Evolutionary conservation across 2,797 vertebrate species (phyloP).

Genomic region (Helostoma temminkii): DNA sequence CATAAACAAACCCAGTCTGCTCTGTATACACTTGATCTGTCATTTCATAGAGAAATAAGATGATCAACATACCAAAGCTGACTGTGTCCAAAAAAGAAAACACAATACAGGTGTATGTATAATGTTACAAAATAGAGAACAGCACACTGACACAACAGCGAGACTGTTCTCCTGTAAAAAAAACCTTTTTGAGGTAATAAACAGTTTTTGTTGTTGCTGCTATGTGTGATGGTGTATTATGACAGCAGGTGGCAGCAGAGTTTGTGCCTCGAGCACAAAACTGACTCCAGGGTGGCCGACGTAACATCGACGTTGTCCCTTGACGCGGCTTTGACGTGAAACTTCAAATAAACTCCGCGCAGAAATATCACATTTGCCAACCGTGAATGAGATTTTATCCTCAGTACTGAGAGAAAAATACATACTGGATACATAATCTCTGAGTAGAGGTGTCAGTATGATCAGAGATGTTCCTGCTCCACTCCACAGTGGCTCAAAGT

Average conservation of each 20-base stretch:
- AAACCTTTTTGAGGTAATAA: no score
- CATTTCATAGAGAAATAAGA: no score
- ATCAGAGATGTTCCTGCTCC: constrained; percentile 4
- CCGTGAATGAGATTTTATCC: not conserved
- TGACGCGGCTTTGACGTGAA: constrained; percentile 35
- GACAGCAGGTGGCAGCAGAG: constrained; percentile 76
- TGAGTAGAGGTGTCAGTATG: constrained; percentile 1
- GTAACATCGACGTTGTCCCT: constrained; percentile 50
- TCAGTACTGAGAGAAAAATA: not conserved
- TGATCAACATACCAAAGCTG: no score
- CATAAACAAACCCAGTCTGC: no score
- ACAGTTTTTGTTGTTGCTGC: no score
- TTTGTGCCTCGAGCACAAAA: constrained; percentile 17
- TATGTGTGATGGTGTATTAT: constrained; percentile 7
- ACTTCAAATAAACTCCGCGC: constrained; percentile 38
- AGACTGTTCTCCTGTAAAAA: no score
- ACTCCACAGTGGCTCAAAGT: constrained; percentile 5
- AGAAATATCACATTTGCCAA: constrained; percentile 21
- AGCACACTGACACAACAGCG: no score
- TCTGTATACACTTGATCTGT: no score
- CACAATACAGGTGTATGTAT: no score
- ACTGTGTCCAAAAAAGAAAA: no score
- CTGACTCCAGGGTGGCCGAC: constrained; percentile 36
- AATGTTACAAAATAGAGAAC: no score
- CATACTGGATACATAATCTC: not conserved